Evolutionary conservation across 2,113 vertebrate genomes (phyloP).

Genomic region (Tamias sibiricus): DNA sequence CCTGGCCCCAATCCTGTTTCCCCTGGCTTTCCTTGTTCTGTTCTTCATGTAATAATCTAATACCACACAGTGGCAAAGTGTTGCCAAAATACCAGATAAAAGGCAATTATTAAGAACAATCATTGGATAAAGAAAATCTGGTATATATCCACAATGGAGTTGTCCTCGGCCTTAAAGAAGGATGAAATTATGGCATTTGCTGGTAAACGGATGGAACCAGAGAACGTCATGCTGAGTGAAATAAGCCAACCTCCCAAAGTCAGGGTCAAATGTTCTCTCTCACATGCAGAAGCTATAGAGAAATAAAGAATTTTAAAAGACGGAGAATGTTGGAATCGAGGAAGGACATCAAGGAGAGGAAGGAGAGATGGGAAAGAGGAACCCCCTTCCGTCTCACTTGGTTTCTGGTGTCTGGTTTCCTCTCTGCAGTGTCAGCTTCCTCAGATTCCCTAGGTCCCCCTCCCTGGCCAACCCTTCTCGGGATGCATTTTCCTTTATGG

Average conservation of each 20-base stretch:
- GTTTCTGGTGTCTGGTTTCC: neutral
- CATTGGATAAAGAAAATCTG: neutral
- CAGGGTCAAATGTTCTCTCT: too few relatives aligned
- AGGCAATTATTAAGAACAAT: neutral
- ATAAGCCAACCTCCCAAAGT: too few relatives aligned
- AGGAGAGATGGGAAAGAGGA: too few relatives aligned
- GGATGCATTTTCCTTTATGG: neutral
- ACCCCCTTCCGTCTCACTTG: neutral
- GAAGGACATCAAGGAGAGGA: too few relatives aligned
- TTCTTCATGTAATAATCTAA: neutral
- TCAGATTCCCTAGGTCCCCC: neutral
- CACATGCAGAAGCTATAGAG: too few relatives aligned
- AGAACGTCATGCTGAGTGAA: too few relatives aligned
- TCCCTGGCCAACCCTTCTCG: neutral
- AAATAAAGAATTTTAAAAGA: too few relatives aligned
- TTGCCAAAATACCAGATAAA: neutral
- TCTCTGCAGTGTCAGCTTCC: neutral
- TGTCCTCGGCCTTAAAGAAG: too few relatives aligned
- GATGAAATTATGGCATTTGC: too few relatives aligned
- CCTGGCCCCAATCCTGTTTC: neutral
- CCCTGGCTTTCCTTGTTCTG: neutral
- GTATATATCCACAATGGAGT: too few relatives aligned
- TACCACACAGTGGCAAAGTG: neutral
- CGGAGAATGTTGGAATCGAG: too few relatives aligned
- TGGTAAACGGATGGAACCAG: too few relatives aligned